Evolutionary conservation across 2,888 invertebrate species (phyloP), one percentile per base, ranked within the genome.

Genomic region (Athalia rosae): DNA sequence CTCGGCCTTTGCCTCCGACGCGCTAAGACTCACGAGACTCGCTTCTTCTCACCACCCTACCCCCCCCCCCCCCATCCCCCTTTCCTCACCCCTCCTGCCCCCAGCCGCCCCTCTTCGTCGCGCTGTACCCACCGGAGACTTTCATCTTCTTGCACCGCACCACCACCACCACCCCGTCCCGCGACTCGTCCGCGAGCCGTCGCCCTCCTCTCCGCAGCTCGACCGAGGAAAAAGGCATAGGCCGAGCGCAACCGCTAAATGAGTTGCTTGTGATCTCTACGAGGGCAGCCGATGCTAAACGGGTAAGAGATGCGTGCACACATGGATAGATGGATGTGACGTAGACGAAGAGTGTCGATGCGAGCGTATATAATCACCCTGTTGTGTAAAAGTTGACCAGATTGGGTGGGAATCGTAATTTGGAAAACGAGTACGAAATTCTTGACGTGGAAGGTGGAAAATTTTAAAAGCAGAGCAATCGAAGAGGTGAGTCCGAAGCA

Each of bases 211-310:
- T 48, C 76, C 76, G 67, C 62, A 62, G 56, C 61, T 71, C 76
- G 71, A 79, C 73, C n/a, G 47, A 28, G 43, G 67, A 67, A 77
- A 79, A 77, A 64, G 58, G 47, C 45, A n/a, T 8, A 13, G 67
- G 59, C 77, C 59, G 67, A 45, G n/a, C n/a, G 74, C 77, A 76
- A 77, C 83, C 82, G 82, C 85, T 87, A 88, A 89, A 89, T 87
- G 87, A 89, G 87, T 87, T 88, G 88, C 89, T 87, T 86, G 84
- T 86, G 84, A 85, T 87, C 81, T 84, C 85, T 88, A 11, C 50
- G 87, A 89, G 87, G 85, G 85, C 86, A 64, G 64, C 64, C 64
- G 64, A 64, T 15, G 28, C 4, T n/a, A n/a, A n/a, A n/a, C 15
- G 9, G n/a, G 8, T 4, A 45, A 64, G 9, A 4, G 45, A n/a